Evolutionary conservation across 2,797 vertebrate species (phyloP).

Genomic region (Danionella dracula): DNA sequence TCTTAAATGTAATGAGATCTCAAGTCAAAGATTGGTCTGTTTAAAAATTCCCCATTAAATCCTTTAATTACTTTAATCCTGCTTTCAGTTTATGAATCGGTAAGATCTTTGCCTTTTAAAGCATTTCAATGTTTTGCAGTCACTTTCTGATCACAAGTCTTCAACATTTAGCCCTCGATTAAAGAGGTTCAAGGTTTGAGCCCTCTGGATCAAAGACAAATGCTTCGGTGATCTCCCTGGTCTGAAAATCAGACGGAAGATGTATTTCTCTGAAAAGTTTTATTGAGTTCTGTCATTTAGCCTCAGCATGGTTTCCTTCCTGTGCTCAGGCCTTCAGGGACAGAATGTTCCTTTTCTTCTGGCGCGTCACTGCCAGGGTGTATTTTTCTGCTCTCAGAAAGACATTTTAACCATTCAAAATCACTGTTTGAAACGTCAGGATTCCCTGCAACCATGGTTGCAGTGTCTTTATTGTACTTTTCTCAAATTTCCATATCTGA

Average conservation of each 20-base stretch:
- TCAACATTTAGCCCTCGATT: no score
- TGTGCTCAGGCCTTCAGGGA: conserved; percentile 1
- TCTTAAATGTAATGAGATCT: no score
- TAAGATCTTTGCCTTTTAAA: no score
- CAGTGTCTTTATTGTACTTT: no score
- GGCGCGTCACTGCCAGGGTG: neutral
- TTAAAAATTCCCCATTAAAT: no score
- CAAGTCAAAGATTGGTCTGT: no score
- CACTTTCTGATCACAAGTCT: no score
- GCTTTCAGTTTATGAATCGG: no score
- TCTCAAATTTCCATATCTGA: no score
- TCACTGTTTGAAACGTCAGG: neutral
- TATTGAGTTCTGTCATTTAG: neutral
- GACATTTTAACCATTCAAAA: neutral
- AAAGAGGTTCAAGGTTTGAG: no score
- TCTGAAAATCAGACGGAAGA: neutral
- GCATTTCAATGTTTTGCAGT: no score
- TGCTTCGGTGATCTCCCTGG: neutral
- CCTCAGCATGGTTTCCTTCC: neutral
- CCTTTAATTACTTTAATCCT: no score
- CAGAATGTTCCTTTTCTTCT: conserved; percentile 3
- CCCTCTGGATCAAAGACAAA: neutral
- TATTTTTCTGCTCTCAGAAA: neutral
- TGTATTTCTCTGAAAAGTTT: neutral
- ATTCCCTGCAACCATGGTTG: neutral